phyloP scores from a whole-genome alignment of 2,888 invertebrate genomes.

The Euproctis similis region DNA sequence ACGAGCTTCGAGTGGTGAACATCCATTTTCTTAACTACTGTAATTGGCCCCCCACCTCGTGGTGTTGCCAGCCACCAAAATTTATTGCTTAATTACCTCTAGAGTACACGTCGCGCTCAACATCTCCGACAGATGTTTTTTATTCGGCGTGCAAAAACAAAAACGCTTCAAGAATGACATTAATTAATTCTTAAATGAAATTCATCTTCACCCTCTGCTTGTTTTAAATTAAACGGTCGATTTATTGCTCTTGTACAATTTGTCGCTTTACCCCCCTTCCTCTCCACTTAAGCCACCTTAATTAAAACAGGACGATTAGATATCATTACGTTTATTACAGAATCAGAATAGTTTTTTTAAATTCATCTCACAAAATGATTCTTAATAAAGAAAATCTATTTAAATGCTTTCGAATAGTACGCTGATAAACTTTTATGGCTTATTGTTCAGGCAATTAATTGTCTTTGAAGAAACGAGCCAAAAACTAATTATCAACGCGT shows the following conservation, averaged over 20 bases:
- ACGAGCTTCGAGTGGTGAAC: constrained; percentile 44
- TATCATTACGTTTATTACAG: constrained; percentile 68
- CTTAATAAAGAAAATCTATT: constrained; percentile 34
- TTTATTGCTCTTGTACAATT: constrained; percentile 73
- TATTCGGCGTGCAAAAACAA: constrained; percentile 70
- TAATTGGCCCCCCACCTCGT: constrained; percentile 71
- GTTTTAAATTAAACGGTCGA: constrained; percentile 71
- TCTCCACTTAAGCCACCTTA: no score
- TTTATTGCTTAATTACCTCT: constrained; percentile 77
- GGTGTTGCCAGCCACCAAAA: constrained; percentile 69
- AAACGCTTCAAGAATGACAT: constrained; percentile 74
- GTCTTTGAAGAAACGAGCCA: constrained; percentile 33
- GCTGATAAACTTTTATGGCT: constrained; percentile 20
- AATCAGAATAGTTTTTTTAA: constrained; percentile 41
- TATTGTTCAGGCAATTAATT: constrained; percentile 30
- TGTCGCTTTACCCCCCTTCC: constrained; percentile 62
- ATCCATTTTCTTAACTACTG: constrained; percentile 70
- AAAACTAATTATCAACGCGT: constrained; percentile 14
- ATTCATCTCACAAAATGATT: constrained; percentile 21
- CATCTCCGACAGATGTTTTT: constrained; percentile 69
- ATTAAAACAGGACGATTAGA: constrained; percentile 55
- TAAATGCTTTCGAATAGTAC: constrained; percentile 15
- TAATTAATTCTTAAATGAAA: constrained; percentile 77
- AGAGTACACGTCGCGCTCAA: constrained; percentile 64
- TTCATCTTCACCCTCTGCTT: constrained; percentile 72